Evolutionary conservation across 2,113 vertebrate species (phyloP).

Genomic region (Ctenomys sociabilis): DNA sequence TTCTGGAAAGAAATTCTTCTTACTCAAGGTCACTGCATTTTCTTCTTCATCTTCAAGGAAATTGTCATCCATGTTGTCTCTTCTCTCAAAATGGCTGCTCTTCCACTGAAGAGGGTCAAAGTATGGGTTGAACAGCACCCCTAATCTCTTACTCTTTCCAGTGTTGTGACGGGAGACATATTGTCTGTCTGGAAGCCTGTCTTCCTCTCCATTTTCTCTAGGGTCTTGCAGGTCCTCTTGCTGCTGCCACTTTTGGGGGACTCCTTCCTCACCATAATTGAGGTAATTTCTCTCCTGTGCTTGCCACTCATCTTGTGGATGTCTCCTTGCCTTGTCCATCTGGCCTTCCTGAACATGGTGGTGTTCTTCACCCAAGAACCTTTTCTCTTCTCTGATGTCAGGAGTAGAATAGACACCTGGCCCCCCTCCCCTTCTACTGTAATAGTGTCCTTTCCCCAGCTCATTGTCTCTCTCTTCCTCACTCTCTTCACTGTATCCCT

Average conservation of each 20-base stretch:
- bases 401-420: neutral
- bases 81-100: slow-evolving; percentile 80
- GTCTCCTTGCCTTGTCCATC: slow-evolving; percentile 65
- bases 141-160: slow-evolving; percentile 86
- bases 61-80: slow-evolving; percentile 70
- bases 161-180: slow-evolving; percentile 53
- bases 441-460: neutral
- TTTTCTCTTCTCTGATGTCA: slow-evolving; percentile 74
- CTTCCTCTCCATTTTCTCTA: slow-evolving; percentile 71
- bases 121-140: slow-evolving; percentile 84
- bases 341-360: neutral
- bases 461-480: slow-evolving; percentile 12
- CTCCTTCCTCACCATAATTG: slow-evolving; percentile 77
- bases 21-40: slow-evolving; percentile 63
- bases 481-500: neutral
- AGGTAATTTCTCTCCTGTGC: slow-evolving; percentile 72
- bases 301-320: neutral
- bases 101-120: slow-evolving; percentile 91
- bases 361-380: slow-evolving; percentile 50
- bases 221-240: slow-evolving; percentile 73
- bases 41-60: slow-evolving; percentile 81
- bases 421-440: slow-evolving; percentile 53
- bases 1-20: slow-evolving; percentile 84
- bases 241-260: slow-evolving; percentile 70
- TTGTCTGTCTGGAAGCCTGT: slow-evolving; percentile 64